Evolutionary conservation across 92 coral and sea anemone genomes (phyloP).

Genomic region (Heliopora coerulea): DNA sequence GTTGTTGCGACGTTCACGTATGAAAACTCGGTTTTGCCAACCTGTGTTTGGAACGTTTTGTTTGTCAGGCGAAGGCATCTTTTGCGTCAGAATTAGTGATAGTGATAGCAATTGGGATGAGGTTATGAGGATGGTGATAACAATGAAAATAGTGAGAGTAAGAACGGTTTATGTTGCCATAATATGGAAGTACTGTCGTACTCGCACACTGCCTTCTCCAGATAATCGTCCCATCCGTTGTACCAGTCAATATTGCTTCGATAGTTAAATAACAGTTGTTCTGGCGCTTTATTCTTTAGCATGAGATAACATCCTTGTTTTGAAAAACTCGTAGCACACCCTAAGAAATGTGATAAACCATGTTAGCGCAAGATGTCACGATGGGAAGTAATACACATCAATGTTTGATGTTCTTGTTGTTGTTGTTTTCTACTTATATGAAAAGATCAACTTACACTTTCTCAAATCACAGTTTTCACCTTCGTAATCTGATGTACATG

Average conservation of each 20-base stretch:
- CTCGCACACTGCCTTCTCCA: conserved; percentile 28
- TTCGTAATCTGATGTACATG: conserved; percentile 15
- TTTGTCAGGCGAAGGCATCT: too few species aligned
- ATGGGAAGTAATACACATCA: neutral
- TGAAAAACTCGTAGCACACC: conserved; percentile 25
- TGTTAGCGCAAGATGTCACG: neutral
- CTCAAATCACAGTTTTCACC: conserved; percentile 11
- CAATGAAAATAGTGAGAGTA: too few species aligned
- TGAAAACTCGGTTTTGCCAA: too few species aligned
- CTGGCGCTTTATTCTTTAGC: neutral
- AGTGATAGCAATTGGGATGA: too few species aligned
- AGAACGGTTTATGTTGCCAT: too few species aligned
- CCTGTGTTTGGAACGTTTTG: too few species aligned
- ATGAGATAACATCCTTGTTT: conserved; percentile 20
- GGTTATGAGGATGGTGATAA: too few species aligned
- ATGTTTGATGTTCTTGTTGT: neutral
- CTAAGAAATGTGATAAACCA: too few species aligned
- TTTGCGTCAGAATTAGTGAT: too few species aligned
- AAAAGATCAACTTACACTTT: conserved; percentile 5
- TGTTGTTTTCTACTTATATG: neutral
- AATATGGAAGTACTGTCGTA: neutral
- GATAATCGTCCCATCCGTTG: conserved; percentile 17
- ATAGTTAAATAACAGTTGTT: conserved; percentile 19
- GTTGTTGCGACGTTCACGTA: too few species aligned
- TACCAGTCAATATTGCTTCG: conserved; percentile 25